A percentile compares a stretch with the other conserved stretches of the same genome.
Conservation (phyloP, 1,140 invertebrate genomes). For the Ceratitis capitata region DNA sequence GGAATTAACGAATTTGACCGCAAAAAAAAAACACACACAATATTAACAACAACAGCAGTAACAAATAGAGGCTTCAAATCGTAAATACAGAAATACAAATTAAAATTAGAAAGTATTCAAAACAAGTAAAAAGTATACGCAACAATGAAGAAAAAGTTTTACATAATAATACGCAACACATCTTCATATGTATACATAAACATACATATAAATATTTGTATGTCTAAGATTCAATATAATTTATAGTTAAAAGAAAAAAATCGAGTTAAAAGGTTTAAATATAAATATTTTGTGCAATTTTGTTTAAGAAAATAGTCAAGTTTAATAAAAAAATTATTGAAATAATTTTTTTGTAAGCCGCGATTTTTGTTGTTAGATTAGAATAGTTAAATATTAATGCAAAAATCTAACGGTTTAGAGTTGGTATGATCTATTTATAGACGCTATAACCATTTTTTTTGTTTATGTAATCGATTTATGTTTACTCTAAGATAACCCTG, state of each 20-base stretch:
- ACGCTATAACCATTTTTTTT: too few relatives aligned
- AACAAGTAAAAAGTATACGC: background rate
- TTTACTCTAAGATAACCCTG: too few relatives aligned
- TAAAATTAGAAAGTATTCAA: background rate
- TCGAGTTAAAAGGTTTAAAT: too few relatives aligned
- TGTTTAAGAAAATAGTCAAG: background rate
- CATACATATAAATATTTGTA: background rate
- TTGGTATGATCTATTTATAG: background rate
- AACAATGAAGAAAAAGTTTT: background rate
- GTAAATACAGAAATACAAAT: background rate
- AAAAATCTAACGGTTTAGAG: background rate
- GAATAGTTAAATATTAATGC: background rate
- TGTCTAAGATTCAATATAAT: background rate
- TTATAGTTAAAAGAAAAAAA: background rate
- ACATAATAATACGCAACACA: background rate
- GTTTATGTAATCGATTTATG: background rate
- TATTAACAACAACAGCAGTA: too few relatives aligned
- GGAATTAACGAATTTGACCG: slow-evolving; percentile 6
- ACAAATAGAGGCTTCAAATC: background rate
- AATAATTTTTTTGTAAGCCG: slow-evolving; percentile 4
- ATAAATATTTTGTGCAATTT: background rate
- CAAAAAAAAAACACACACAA: background rate
- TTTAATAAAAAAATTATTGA: background rate
- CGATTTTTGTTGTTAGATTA: slow-evolving; percentile 16
- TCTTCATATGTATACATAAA: background rate